Percentiles rank a stretch among this genome's conserved stretches.
Evolutionary conservation across 2,888 invertebrate species (phyloP).

Genomic region (Calliphora vomitoria): DNA sequence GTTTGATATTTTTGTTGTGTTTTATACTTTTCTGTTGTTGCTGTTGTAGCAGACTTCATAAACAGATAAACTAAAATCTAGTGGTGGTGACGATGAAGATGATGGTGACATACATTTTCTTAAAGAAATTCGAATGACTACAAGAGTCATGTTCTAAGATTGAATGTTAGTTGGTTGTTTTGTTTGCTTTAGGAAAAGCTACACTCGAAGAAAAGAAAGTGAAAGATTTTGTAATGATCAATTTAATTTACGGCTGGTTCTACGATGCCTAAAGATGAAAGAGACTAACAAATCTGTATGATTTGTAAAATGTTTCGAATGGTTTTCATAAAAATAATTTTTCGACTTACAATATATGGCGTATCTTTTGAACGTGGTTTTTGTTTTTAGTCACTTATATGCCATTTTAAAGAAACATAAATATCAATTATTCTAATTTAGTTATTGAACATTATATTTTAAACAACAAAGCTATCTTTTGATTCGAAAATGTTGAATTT

Average conservation of each 20-base stretch:
- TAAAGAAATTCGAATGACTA: conserved; percentile 62
- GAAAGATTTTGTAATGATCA: background rate
- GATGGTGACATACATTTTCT: conserved; percentile 73
- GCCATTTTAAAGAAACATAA: too few species aligned
- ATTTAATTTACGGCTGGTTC: background rate
- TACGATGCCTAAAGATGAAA: too few species aligned
- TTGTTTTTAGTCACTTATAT: too few species aligned
- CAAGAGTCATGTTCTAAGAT: conserved; percentile 64
- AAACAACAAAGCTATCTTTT: too few species aligned
- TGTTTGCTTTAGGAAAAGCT: conserved; percentile 1
- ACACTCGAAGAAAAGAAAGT: conserved; percentile 21
- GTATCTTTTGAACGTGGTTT: too few species aligned
- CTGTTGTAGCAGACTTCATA: conserved; percentile 68
- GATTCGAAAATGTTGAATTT: too few species aligned
- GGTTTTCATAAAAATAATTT: too few species aligned
- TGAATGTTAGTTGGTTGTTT: conserved; percentile 14
- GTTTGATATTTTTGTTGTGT: conserved; percentile 30
- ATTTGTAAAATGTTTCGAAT: too few species aligned
- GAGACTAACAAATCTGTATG: too few species aligned
- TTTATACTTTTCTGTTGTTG: conserved; percentile 16
- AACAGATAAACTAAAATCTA: conserved; percentile 75
- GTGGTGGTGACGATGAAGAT: conserved; percentile 69
- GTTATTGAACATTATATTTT: too few species aligned
- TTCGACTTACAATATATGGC: too few species aligned
- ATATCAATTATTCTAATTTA: too few species aligned